These are phyloP conservation scores for Aphaenogaster floridana DNA, from an alignment of 1,140 invertebrate genomes.

Conservation along the genomic window DNA sequence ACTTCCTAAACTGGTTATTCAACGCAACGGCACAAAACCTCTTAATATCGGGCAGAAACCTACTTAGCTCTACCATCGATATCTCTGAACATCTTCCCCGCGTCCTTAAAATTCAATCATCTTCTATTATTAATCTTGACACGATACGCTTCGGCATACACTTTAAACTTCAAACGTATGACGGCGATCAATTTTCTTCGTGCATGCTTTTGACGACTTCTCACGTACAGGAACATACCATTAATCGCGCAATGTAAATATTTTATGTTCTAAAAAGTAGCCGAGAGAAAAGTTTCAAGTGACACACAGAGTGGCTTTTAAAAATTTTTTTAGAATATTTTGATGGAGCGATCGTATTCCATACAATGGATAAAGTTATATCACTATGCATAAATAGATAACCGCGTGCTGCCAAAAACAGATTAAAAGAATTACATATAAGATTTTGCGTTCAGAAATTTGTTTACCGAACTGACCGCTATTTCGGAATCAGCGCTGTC, in stretches of 20 bases:
- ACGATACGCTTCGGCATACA: conserved; percentile 13
- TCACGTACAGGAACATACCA: conserved; percentile 2
- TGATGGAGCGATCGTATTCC: not conserved
- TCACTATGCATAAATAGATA: not conserved
- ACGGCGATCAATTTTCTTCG: conserved; percentile 69
- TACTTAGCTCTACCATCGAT: not conserved
- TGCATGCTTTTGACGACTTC: conserved; percentile 48
- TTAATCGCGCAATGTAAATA: conserved; percentile 49
- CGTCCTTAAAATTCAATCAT: conserved; percentile 64
- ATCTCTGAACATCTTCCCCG: not conserved
- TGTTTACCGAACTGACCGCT: not conserved
- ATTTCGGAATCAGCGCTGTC: not conserved
- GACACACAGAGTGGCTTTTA: not conserved
- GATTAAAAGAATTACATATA: not conserved
- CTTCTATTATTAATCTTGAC: conserved; percentile 67
- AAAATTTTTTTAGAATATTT: not conserved
- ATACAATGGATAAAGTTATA: not conserved
- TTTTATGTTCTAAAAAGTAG: conserved; percentile 21
- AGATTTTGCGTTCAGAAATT: not conserved
- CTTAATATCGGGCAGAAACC: not conserved
- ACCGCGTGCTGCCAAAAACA: not conserved
- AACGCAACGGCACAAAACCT: not conserved
- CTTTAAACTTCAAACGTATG: conserved; percentile 55
- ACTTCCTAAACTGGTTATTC: conserved; percentile 60
- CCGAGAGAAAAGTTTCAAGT: conserved; percentile 7